Base-by-base conservation (phyloP, 2,797 vertebrate genomes). In the Microchirus variegatus region DNA sequence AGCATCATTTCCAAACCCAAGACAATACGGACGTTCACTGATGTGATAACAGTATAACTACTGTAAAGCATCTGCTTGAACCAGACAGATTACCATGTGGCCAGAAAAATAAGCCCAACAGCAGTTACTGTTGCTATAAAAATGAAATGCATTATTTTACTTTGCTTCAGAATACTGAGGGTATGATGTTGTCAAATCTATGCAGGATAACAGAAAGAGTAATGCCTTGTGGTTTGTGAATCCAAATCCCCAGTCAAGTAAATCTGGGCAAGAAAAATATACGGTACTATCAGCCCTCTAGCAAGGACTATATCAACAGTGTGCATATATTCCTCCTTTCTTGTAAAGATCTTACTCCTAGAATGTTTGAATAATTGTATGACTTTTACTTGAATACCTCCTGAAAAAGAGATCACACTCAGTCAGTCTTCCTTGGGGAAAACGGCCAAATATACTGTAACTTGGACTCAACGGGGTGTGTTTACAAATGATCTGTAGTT, bases 301-400 rank as follows among this genome's bases (percentile, higher is more conserved):
- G 47, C 3, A 44, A 47, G 59, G 48, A 50, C 41, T 7, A 49
- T 47, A 60, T 51, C 18, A 40, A 40, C 38, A 31, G 4, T 31
- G 31, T 8, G 31, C 31, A 31, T 31, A 40, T 40, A 11, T 40
- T 40, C 12, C 38, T 13, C 10, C 10, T 10, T 42, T 46, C 18
- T 7, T 6, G 5, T 6, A 31, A 31, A 31, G 31, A 31, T 31
- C 41, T 56, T 19, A 16, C 17, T 44, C 35, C 44, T 1, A 16
- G 46, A 42, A 67, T 19, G 19, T 45, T 47, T 44, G 46, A 59
- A 52, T 50, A 67, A 63, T 55, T 63, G 44, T 67, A 73, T 37
- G 41, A 67, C n/a, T n/a, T n/a, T 60, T 14, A 70, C 63, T 11
- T 22, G 18, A 31, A 65, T 35, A 40, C 60, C 17, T 54, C 11